Base-by-base conservation (phyloP, 1,140 invertebrate genomes). In the Drosophila takahashii region DNA sequence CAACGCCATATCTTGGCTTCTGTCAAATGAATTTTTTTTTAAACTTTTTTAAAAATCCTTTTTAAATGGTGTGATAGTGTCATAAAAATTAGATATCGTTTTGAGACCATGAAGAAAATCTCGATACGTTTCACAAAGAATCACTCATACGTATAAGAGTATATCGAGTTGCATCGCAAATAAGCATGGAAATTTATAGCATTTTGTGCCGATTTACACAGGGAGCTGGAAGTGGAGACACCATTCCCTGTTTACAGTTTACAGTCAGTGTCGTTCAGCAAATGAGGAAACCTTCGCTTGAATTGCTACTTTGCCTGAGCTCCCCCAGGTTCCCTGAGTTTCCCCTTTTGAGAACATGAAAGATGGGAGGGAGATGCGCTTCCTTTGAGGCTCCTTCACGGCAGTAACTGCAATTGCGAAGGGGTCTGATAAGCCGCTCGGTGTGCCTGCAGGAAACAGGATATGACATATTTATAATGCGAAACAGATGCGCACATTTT, bases 401-500 rank as follows among this genome's bases (percentile, higher is more conserved):
- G 53, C 10, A 41, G 39, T 13, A 32, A 22, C 15, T 44, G 41
- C 65, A 73, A 29, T 59, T 64, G 64, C 64, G 42, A 27, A 51
- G 45, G 36, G 59, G 50, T 58, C 62, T 83, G 83, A 87, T 79
- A 87, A 87, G 79, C 51, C 41, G 47, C 18, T 64, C 16, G 44
- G 37, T 59, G 51, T 66, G 64, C 51, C 52, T 64, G 72, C 71
- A 87, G 83, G 84, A 89, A 87, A 80, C 86, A 90, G 86, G 86
- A 90, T 90, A 86, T 90, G 86, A 81, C 86, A 90, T 90, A 85
- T 90, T 90, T 70, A 70, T 90, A 90, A 90, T 90, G 75, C 59
- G 75, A 65, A 90, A 74, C 86, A 90, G 86, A 90, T 90, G 86
- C 76, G 69, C 71, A 60, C 52, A 61, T 80, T 66, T 84, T 54